These are phyloP conservation scores for Trichopria drosophilae DNA, from an alignment of 2,888 invertebrate species.

Conservation along the genomic window DNA sequence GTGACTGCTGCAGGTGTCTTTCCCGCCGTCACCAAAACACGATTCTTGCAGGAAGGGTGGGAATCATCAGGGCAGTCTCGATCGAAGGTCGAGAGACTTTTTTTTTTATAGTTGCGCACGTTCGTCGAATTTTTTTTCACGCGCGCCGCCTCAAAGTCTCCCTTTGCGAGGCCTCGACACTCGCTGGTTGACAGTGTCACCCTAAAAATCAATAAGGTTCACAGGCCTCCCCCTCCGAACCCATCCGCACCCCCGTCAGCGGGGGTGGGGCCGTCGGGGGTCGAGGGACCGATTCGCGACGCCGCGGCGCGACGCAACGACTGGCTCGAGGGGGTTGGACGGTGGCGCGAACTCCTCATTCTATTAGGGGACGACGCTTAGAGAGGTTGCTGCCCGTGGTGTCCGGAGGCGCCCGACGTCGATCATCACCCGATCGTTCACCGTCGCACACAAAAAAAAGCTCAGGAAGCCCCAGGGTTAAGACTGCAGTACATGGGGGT, in stretches of 20 bases:
- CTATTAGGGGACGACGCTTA: slow-evolving; percentile 46
- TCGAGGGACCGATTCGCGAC: slow-evolving; percentile 40
- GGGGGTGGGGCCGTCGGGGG: slow-evolving; percentile 42
- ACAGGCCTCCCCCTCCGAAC: slow-evolving; percentile 57
- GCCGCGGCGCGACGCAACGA: too few relatives aligned
- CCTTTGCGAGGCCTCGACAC: slow-evolving; percentile 61
- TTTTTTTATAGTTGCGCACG: slow-evolving; percentile 45
- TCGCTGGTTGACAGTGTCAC: slow-evolving; percentile 68
- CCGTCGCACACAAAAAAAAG: too few relatives aligned
- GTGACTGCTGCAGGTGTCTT: too few relatives aligned
- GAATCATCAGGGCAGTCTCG: too few relatives aligned
- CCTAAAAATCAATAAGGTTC: slow-evolving; percentile 70
- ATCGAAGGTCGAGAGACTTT: too few relatives aligned
- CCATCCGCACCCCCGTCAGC: slow-evolving; percentile 31
- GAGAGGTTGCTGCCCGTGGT: slow-evolving; percentile 27
- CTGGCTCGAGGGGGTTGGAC: slow-evolving; percentile 38
- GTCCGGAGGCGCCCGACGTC: slow-evolving; percentile 21
- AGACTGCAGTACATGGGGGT: too few relatives aligned
- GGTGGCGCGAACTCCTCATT: slow-evolving; percentile 45
- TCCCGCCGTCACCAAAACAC: too few relatives aligned
- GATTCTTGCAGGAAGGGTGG: too few relatives aligned
- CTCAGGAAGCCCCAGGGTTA: too few relatives aligned
- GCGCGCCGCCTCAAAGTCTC: slow-evolving; percentile 58
- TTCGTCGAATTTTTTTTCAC: slow-evolving; percentile 57
- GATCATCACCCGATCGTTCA: too few relatives aligned